Base-by-base conservation (phyloP, 2,113 vertebrate genomes). In the Pseudois nayaur region DNA sequence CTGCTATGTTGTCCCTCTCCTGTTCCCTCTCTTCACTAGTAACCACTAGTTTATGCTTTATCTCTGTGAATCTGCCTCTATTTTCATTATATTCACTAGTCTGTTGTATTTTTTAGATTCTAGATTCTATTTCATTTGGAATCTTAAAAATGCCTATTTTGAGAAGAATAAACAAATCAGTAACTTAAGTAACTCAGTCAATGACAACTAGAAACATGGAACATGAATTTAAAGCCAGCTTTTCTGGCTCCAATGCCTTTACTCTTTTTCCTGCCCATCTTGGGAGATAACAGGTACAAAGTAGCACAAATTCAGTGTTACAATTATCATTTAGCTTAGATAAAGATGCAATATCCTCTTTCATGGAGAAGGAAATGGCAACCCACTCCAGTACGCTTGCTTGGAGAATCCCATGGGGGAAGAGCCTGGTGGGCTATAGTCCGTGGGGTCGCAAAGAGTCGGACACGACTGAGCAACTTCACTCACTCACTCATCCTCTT, bases 261-360 rank as follows among this genome's bases (percentile, higher is more conserved):
- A 64, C 4, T 78, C 6, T 93, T 79, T 64, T n/a, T 16, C 12
- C 31, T 92, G 52, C 10, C 27, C 82, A 36, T 88, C 45, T 93
- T 64, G 33, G 21, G 15, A 94, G 9, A 86, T 40, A 94, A 88
- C 48, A 94, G 29, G 45, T 60, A 67, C n/a, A 60, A 74, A 59
- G n/a, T n/a, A 48, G 3, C 3, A 71, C 36, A 88, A 64, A 89
- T 94, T 92, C 54, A 89, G 15, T 36, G 13, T 4, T 60, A 4
- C 36, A n/a, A n/a, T 96, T 60, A 82, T 36, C 52, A 19, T 87
- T 95, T 95, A 62, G 60, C 8, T 97, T 89, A 85, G 54, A 81
- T 94, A 92, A 89, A 16, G 40, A 74, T 52, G 15, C 29, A 59
- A 86, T 50, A 9, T 40, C n/a, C 45, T 90, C 40, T 55, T 87